phyloP scores from a whole-genome alignment of 2,888 invertebrate genomes.

The Dryococelus australis region DNA sequence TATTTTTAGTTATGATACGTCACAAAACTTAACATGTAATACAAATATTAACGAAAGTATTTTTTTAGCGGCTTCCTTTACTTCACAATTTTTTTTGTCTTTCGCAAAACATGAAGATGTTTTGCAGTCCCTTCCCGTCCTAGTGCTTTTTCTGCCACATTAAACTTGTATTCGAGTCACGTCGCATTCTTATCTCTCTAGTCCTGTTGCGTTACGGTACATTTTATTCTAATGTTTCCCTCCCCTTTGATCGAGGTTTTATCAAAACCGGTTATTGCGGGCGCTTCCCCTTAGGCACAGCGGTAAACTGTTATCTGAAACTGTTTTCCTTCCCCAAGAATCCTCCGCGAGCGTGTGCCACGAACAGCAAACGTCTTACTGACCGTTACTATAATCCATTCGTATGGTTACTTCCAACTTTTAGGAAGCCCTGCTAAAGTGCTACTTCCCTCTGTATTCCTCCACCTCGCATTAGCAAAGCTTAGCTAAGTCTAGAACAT shows the following conservation, averaged over 20 bases:
- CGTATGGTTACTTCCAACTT: too few relatives aligned
- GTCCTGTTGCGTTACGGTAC: conserved; percentile 8
- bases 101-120: not conserved
- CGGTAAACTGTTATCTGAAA: not conserved
- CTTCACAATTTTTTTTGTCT: not conserved
- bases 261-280: not conserved
- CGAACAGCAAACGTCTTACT: not conserved
- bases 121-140: not conserved
- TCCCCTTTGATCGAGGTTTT: not conserved
- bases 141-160: not conserved
- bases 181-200: not conserved
- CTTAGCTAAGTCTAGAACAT: too few relatives aligned
- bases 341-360: not conserved
- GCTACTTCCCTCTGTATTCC: too few relatives aligned
- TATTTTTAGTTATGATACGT: not conserved
- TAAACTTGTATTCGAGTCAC: conserved; percentile 1
- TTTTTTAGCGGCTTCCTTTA: not conserved
- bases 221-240: not conserved
- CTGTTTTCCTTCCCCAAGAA: not conserved
- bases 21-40: not conserved
- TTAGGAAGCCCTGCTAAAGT: too few relatives aligned
- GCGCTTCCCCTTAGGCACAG: not conserved
- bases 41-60: not conserved
- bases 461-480: too few relatives aligned
- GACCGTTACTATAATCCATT: not conserved